phyloP scores from a whole-genome alignment of 2,797 vertebrate genomes.

The Merluccius polli region DNA sequence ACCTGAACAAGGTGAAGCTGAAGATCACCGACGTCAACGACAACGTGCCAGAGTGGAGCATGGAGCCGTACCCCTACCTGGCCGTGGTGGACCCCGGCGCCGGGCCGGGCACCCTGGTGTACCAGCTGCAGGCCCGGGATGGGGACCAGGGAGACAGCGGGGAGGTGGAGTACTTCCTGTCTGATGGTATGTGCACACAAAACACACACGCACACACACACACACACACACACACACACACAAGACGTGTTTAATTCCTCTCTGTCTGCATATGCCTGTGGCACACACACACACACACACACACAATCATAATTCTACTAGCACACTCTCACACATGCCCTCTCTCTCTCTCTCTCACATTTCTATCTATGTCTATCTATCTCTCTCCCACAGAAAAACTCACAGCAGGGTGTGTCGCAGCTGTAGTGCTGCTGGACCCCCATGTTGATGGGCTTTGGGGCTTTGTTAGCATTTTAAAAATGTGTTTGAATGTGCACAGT shows the following conservation, averaged over 20 bases:
- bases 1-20: conserved; percentile 78
- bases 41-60: conserved; percentile 82
- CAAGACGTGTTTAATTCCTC: conserved; percentile 71
- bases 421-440: conserved; percentile 38
- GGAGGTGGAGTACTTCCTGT: conserved; percentile 83
- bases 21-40: conserved; percentile 84
- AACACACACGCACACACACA: conserved; percentile 13
- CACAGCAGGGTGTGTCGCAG: conserved; percentile 44
- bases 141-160: conserved; percentile 80
- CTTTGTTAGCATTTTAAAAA: conserved; percentile 56
- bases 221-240: conserved; percentile 7
- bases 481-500: conserved; percentile 9
- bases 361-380: neutral
- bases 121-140: conserved; percentile 81
- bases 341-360: neutral
- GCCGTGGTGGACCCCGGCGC: conserved; percentile 78
- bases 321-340: conserved; percentile 8
- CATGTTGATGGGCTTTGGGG: conserved; percentile 55
- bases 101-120: conserved; percentile 70
- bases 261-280: conserved; percentile 72
- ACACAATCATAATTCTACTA: conserved; percentile 36
- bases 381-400: neutral
- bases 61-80: conserved; percentile 82
- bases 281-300: conserved; percentile 27
- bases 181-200: conserved; percentile 75